These are phyloP conservation scores for Poecilia wingei DNA, from an alignment of 2,797 vertebrate genomes.

Conservation along the genomic window DNA sequence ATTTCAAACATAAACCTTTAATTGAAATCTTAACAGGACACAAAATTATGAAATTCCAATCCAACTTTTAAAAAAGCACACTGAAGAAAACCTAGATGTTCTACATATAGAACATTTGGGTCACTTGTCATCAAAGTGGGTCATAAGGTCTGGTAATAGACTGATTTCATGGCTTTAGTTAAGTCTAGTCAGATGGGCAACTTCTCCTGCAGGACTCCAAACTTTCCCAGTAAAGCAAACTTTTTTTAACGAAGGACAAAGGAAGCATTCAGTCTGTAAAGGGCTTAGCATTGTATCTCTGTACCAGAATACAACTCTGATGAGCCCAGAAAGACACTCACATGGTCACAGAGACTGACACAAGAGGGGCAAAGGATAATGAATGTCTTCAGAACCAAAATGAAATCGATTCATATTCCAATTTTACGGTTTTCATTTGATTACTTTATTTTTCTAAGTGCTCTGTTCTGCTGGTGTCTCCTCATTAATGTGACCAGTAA, in stretches of 20 bases:
- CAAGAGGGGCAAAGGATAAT: background rate
- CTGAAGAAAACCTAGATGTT: background rate
- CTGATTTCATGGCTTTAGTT: background rate
- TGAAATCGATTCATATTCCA: background rate
- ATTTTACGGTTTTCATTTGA: background rate
- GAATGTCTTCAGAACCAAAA: background rate
- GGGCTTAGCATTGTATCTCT: background rate
- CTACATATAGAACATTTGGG: background rate
- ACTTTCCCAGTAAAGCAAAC: background rate
- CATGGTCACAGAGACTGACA: background rate
- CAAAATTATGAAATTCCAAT: too few relatives aligned
- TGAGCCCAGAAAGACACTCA: background rate
- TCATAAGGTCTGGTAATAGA: background rate
- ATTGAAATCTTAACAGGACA: too few relatives aligned
- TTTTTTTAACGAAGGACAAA: background rate
- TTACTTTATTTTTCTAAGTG: background rate
- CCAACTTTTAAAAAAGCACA: too few relatives aligned
- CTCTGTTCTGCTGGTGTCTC: background rate
- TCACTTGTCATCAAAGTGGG: background rate
- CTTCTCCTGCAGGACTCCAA: background rate
- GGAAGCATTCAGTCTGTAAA: background rate
- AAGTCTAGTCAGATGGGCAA: background rate
- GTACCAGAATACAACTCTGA: background rate
- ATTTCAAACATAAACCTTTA: too few relatives aligned
- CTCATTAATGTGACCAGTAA: background rate